Evolutionary conservation across 1,140 invertebrate genomes (phyloP).

Genomic region (Eumeta japonica): DNA sequence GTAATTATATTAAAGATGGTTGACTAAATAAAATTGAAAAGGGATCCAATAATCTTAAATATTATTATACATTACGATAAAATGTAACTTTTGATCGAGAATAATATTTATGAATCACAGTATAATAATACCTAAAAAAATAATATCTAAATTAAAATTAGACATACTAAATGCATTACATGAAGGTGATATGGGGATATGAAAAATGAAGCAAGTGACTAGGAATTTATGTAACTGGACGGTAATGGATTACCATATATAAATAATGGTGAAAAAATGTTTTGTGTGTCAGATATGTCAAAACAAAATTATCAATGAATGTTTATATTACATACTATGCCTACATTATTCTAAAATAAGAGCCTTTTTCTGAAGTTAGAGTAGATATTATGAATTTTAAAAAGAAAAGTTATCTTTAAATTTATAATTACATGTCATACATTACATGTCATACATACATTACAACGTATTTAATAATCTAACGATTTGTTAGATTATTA

Average conservation of each 20-base stretch:
- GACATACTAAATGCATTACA: conserved; percentile 30
- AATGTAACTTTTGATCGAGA: conserved; percentile 12
- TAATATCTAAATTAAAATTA: conserved; percentile 17
- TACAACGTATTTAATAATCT: too few relatives aligned
- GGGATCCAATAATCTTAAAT: background rate
- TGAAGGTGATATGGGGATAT: conserved; percentile 23
- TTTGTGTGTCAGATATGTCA: too few relatives aligned
- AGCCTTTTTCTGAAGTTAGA: too few relatives aligned
- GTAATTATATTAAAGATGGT: conserved; percentile 6
- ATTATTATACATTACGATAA: background rate
- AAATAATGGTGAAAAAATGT: conserved; percentile 21
- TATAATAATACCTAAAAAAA: conserved; percentile 24
- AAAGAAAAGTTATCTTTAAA: too few relatives aligned
- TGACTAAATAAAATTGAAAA: conserved; percentile 2
- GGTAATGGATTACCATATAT: conserved; percentile 27
- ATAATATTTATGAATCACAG: conserved; percentile 24
- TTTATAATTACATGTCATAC: too few relatives aligned
- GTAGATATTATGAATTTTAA: too few relatives aligned
- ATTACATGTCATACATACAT: too few relatives aligned
- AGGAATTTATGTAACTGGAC: conserved; percentile 36
- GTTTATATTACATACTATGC: too few relatives aligned
- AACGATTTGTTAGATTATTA: too few relatives aligned
- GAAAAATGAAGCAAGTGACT: conserved; percentile 25
- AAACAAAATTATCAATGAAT: too few relatives aligned
- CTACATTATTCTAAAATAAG: too few relatives aligned